Evolutionary conservation across 2,113 vertebrate genomes (phyloP).

Genomic region (Symphodus melops): DNA sequence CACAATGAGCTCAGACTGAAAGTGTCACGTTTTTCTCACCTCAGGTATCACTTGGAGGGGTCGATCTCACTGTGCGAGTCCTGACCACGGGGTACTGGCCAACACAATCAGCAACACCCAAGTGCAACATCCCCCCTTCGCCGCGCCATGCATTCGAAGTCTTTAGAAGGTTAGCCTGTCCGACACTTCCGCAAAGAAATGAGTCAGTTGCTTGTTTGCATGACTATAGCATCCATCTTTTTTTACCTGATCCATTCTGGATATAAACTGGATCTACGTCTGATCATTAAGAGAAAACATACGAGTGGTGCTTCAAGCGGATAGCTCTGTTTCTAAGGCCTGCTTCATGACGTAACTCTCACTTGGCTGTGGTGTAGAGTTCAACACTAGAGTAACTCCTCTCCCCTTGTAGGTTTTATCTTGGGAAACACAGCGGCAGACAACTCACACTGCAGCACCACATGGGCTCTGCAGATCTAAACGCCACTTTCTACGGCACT

Average conservation of each 20-base stretch:
- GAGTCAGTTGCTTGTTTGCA: background rate
- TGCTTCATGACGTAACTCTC: background rate
- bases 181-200: background rate
- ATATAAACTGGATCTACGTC: background rate
- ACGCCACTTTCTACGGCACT: constrained; percentile 97
- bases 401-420: constrained; percentile 90
- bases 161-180: constrained; percentile 91
- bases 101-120: constrained; percentile 98
- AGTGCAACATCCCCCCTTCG: constrained; percentile 98
- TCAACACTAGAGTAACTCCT: background rate
- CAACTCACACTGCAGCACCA: constrained; percentile 99
- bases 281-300: background rate
- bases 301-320: background rate
- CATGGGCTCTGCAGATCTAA: constrained; percentile 99
- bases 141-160: constrained; percentile 98
- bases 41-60: constrained; percentile 95
- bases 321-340: background rate
- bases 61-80: constrained; percentile 97
- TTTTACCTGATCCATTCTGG: background rate
- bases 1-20: background rate
- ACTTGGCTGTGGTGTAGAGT: background rate
- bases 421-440: constrained; percentile 97
- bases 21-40: constrained; percentile 27
- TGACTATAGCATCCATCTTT: background rate
- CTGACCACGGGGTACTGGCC: constrained; percentile 99